Evolutionary conservation across 2,113 vertebrate species (phyloP), one percentile per base, ranked within the genome.

Genomic region (Odontophorus gujanensis): DNA sequence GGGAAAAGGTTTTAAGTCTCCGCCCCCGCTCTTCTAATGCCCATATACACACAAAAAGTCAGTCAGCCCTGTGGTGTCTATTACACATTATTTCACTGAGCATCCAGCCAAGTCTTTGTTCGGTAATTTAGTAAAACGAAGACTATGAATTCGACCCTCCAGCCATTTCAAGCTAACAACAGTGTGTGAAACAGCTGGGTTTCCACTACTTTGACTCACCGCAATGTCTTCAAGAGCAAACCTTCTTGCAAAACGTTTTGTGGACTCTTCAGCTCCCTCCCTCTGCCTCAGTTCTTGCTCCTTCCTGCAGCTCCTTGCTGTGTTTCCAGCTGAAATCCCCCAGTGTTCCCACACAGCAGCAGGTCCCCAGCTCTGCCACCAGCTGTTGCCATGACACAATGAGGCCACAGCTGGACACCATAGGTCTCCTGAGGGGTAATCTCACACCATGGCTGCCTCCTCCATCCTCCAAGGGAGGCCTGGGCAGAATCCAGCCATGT

Each of bases 31-130:
- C 74, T 87, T 76, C 67, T 73, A 62, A 80, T 87, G 76, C 63
- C 92, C 80, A 77, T 85, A 93, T 90, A 92, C 61, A 93, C 83
- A 77, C 55, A 92, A 88, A 53, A 85, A 82, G 14, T 55, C n/a
- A 62, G 15, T 65, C 30, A 66, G 71, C 69, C 24, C 59, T 77
- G 11, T 1, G 5, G 45, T 90, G 69, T 81, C 83, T 88, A 77
- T 88, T 81, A 66, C 59, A 55, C 47, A 81, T 85, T 94, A 73
- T 94, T 95, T 93, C 93, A 78, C 83, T 81, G 34, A 93, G 77
- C 57, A 90, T 63, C 68, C 69, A 78, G 86, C 83, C 86, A 84
- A 67, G 91, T 86, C 68, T 92, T 90, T 92, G 83, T 90, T 90
- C 61, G 77, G 80, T 74, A 67, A 83, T 81, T 92, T 83, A 75